Base-by-base conservation (phyloP, 2,113 vertebrate genomes). In the Eclectus roratus region DNA sequence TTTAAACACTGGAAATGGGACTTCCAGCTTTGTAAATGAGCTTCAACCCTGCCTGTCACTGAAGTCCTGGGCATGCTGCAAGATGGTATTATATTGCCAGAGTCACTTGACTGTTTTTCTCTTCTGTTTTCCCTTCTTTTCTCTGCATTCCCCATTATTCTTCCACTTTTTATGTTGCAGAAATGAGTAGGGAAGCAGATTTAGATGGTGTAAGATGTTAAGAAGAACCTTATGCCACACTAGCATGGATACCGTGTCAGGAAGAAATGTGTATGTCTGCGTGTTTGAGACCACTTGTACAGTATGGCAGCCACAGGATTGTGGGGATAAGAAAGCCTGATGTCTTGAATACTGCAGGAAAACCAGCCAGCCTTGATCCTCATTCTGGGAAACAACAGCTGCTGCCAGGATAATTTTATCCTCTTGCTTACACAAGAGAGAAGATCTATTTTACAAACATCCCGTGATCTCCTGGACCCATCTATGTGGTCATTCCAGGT, bases 391-490 rank as follows among this genome's bases (percentile, higher is more conserved):
- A 97, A 97, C 93, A 95, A 87, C 92, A 95, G 90, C 91, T 96
- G 95, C 83, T 96, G 93, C 93, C 96, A 96, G 90, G 93, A 96
- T 96, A 96, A 97, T 95, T 96, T 96, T 95, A 96, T 95, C 94
- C 93, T 88, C 85, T 88, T 96, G 94, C 95, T 96, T 96, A 95
- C 95, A 96, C 90, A 93, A 96, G 95, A 95, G 88, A 94, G 93
- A 91, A 91, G 93, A 94, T 96, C 95, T 95, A 95, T 95, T 96
- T 95, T 97, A 96, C 95, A 97, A 97, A 97, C 94, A 96, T 95
- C 96, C 81, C 89, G 74, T 97, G 96, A 96, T 96, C 91, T 95
- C 58, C 91, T 94, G 95, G 94, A 97, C 94, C 84, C 94, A 49
- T 88, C 82, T 85, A 86, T 71, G 49, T 8, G 33, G 94, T 96